Conservation (phyloP, 2,888 invertebrate genomes). For the Schizotus pectinicornis region DNA sequence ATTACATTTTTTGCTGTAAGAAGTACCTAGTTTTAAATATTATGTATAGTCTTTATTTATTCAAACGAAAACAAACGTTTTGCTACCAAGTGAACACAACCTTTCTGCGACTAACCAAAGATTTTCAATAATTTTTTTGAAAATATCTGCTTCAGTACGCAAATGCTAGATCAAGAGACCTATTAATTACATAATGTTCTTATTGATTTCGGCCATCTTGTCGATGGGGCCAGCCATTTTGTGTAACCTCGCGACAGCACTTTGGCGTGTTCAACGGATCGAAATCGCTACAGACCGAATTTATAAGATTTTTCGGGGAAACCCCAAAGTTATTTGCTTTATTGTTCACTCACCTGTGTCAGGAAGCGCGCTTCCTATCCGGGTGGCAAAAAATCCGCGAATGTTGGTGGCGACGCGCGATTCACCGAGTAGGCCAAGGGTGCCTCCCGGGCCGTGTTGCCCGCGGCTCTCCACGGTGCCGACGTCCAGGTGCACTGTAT, state of each 20-base stretch:
- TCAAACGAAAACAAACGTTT: no score
- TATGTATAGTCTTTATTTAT: no score
- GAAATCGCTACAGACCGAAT: not conserved
- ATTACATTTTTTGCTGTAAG: no score
- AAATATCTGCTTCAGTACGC: no score
- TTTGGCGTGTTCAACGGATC: not conserved
- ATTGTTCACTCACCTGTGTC: slow-evolving; percentile 71
- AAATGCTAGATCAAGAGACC: no score
- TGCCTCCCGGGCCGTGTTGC: slow-evolving; percentile 55
- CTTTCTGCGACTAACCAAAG: no score
- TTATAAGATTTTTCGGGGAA: not conserved
- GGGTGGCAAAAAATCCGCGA: slow-evolving; percentile 73
- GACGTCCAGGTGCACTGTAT: slow-evolving; percentile 55
- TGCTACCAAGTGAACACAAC: no score
- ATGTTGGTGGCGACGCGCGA: slow-evolving; percentile 75
- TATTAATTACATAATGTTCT: slow-evolving; percentile 10
- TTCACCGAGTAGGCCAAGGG: slow-evolving; percentile 70
- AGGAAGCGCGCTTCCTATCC: slow-evolving; percentile 71
- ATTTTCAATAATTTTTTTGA: no score
- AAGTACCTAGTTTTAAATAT: no score
- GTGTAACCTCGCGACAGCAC: slow-evolving; percentile 11
- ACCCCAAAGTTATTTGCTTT: not conserved
- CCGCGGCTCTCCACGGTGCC: slow-evolving; percentile 57
- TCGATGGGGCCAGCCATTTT: slow-evolving; percentile 46
- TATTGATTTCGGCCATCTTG: slow-evolving; percentile 51